Evolutionary conservation across 1,140 invertebrate species (phyloP).

Genomic region (Agrypnia vestita): DNA sequence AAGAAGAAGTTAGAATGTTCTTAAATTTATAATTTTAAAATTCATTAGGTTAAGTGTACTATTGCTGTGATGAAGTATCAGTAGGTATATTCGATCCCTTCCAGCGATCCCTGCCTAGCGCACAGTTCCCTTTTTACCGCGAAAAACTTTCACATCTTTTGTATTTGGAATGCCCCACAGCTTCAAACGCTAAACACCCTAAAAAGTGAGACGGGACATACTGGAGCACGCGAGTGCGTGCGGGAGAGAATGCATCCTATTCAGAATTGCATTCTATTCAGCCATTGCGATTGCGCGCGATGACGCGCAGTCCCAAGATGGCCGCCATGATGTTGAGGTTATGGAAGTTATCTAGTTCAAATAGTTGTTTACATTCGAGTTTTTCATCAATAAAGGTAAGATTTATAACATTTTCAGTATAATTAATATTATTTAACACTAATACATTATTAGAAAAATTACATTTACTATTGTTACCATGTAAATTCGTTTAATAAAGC

Average conservation of each 20-base stretch:
- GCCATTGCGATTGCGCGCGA: constrained; percentile 53
- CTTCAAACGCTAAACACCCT: constrained; percentile 20
- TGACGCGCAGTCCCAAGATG: constrained; percentile 56
- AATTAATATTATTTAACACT: neutral
- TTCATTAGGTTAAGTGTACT: too few relatives aligned
- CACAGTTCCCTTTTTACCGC: constrained; percentile 51
- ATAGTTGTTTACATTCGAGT: neutral
- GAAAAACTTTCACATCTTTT: constrained; percentile 60
- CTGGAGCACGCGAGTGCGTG: constrained; percentile 1
- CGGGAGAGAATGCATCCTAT: constrained; percentile 35
- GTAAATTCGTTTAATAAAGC: too few relatives aligned
- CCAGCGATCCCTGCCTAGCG: neutral
- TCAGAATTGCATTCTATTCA: constrained; percentile 38
- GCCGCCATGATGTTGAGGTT: constrained; percentile 55
- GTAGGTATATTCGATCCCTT: neutral
- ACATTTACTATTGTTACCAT: too few relatives aligned
- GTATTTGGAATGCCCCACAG: constrained; percentile 44
- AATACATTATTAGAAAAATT: too few relatives aligned
- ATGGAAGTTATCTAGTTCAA: constrained; percentile 34
- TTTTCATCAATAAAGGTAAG: neutral
- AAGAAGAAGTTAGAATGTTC: too few relatives aligned
- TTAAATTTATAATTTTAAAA: too few relatives aligned
- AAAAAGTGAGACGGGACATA: constrained; percentile 17
- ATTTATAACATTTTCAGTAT: neutral
- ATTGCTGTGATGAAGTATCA: neutral